Conservation (phyloP, 2,888 invertebrate genomes). For the Miltochrista miniata region DNA sequence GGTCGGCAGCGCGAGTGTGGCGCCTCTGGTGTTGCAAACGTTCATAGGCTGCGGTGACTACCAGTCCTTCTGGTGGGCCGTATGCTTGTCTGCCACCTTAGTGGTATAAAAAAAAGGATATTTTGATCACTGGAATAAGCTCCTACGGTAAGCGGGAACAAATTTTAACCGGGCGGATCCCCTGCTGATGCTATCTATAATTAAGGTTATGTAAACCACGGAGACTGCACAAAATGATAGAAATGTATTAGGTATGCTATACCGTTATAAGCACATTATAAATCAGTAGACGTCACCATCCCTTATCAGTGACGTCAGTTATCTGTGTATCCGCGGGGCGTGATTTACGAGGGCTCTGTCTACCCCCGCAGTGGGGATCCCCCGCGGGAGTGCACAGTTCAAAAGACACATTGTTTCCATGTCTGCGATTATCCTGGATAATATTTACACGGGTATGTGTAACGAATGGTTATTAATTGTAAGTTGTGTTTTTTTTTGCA, state of each 20-base stretch:
- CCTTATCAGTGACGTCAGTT: conserved; percentile 7
- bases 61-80: too few species aligned
- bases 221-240: background rate
- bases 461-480: background rate
- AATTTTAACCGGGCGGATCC: too few species aligned
- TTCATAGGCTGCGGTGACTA: too few species aligned
- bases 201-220: too few species aligned
- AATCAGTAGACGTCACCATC: conserved; percentile 15
- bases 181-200: too few species aligned
- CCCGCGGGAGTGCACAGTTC: background rate
- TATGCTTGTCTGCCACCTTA: too few species aligned
- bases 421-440: background rate
- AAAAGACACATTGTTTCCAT: background rate
- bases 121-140: too few species aligned
- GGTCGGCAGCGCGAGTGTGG: too few species aligned
- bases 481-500: too few species aligned
- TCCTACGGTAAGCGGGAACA: too few species aligned
- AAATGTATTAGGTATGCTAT: background rate
- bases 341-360: conserved; percentile 18
- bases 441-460: background rate
- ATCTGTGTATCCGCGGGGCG: conserved; percentile 6
- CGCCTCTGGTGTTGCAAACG: too few species aligned
- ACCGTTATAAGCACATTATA: conserved; percentile 2
- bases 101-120: too few species aligned
- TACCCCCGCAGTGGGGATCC: background rate